Conservation (phyloP, 2,888 invertebrate species). For the Clanis bilineata region DNA sequence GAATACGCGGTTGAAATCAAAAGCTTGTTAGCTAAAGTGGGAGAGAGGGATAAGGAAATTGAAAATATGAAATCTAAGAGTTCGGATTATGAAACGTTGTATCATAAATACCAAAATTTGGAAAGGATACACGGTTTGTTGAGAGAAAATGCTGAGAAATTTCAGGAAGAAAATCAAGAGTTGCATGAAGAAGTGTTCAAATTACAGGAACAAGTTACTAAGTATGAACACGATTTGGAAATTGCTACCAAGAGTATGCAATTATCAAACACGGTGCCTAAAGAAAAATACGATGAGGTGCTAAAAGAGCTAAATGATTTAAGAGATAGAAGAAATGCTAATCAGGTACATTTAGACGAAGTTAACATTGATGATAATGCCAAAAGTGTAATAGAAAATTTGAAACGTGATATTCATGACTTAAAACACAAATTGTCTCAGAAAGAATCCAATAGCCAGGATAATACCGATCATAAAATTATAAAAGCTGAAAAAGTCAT, state of each 20-base stretch:
- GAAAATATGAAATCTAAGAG: constrained; percentile 45
- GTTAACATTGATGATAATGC: constrained; percentile 76
- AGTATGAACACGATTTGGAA: constrained; percentile 73
- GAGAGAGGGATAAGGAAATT: constrained; percentile 69
- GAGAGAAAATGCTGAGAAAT: constrained; percentile 75
- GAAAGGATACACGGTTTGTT: constrained; percentile 69
- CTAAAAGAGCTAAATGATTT: constrained; percentile 60
- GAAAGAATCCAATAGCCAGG: constrained; percentile 45
- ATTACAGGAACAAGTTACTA: constrained; percentile 73
- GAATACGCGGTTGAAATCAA: constrained; percentile 71
- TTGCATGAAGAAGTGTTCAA: constrained; percentile 77
- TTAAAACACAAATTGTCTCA: constrained; percentile 62
- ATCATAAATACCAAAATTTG: constrained; percentile 74
- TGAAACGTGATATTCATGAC: constrained; percentile 73
- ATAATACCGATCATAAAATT: constrained; percentile 45
- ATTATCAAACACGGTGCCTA: constrained; percentile 55
- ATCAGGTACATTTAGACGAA: constrained; percentile 63
- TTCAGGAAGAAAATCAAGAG: constrained; percentile 80
- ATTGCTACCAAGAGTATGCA: constrained; percentile 52
- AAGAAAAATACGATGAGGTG: constrained; percentile 61
- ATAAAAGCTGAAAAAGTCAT: constrained; percentile 66
- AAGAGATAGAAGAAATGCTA: constrained; percentile 55
- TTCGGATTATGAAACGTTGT: constrained; percentile 65
- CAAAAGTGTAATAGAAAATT: constrained; percentile 73
- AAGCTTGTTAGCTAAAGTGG: constrained; percentile 63